A percentile compares a stretch with the other conserved stretches of the same genome.
Conservation (phyloP, 2,888 invertebrate species). For the Tetramorium bicarinatum region DNA sequence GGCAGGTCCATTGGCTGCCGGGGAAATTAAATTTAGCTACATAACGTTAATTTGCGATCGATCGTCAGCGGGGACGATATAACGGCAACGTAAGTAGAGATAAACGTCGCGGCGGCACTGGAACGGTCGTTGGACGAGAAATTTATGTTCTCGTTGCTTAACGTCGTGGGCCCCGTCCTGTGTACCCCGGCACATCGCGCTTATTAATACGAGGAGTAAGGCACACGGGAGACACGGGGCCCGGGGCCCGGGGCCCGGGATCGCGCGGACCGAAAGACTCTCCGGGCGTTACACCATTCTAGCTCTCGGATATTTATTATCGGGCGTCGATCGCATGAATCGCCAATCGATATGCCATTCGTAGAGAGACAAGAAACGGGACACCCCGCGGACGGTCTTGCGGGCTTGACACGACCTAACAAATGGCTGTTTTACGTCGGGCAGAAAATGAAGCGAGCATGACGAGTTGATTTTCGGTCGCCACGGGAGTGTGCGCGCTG, state of each 20-base stretch:
- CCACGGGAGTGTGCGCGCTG: constrained; percentile 75
- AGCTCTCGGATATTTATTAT: constrained; percentile 81
- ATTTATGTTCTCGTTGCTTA: constrained; percentile 57
- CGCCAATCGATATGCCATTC: constrained; percentile 85
- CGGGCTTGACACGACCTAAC: constrained; percentile 85
- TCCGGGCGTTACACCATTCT: constrained; percentile 69
- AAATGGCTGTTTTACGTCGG: constrained; percentile 86
- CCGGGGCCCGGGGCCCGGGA: constrained; percentile 42
- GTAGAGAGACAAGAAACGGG: constrained; percentile 74
- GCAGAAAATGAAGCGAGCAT: constrained; percentile 86
- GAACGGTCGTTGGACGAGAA: constrained; percentile 46
- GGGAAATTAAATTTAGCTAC: constrained; percentile 36
- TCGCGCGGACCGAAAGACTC: constrained; percentile 52
- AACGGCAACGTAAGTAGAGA: constrained; percentile 56
- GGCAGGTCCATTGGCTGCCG: constrained; percentile 35
- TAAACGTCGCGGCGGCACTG: constrained; percentile 53
- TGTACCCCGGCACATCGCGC: constrained; percentile 35
- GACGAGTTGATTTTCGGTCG: constrained; percentile 85
- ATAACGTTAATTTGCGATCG: constrained; percentile 52
- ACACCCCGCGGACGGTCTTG: constrained; percentile 84
- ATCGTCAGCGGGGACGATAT: constrained; percentile 47
- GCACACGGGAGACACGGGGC: constrained; percentile 36
- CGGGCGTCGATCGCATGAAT: constrained; percentile 84
- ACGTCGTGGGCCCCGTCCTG: constrained; percentile 33
- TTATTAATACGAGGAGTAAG: constrained; percentile 74